These are phyloP conservation scores for Cynaeus angustus DNA, from an alignment of 2,888 invertebrate genomes.

Conservation along the genomic window DNA sequence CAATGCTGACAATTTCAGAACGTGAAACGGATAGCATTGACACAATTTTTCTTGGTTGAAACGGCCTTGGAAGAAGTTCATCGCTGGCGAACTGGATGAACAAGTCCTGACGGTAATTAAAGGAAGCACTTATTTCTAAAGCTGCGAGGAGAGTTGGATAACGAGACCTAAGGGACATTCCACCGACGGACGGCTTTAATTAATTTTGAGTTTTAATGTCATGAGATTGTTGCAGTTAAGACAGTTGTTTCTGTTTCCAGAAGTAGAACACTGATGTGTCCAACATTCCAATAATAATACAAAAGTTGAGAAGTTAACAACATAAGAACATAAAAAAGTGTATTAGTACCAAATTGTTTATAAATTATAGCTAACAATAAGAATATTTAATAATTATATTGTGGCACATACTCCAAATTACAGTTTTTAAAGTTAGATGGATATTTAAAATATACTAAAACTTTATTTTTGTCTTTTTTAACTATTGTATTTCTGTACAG, in stretches of 20 bases:
- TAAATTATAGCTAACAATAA: too few relatives aligned
- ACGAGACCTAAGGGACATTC: conserved; percentile 24
- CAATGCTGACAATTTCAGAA: conserved; percentile 25
- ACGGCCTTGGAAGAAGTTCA: conserved; percentile 39
- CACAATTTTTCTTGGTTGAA: conserved; percentile 36
- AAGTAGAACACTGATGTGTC: background rate
- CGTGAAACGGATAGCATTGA: conserved; percentile 36
- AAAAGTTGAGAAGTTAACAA: background rate
- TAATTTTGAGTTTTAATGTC: conserved; percentile 6
- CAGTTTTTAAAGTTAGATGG: too few relatives aligned
- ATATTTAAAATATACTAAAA: too few relatives aligned
- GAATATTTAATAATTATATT: too few relatives aligned
- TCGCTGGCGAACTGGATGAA: conserved; percentile 23
- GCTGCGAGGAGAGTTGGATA: conserved; percentile 13
- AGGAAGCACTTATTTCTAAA: conserved; percentile 35
- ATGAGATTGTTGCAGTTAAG: background rate
- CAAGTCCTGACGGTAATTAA: conserved; percentile 32
- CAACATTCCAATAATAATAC: background rate
- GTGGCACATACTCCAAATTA: too few relatives aligned
- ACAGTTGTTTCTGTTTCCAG: background rate
- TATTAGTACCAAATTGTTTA: too few relatives aligned
- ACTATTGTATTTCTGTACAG: too few relatives aligned
- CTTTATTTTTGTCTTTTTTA: too few relatives aligned
- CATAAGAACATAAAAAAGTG: too few relatives aligned
- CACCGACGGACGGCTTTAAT: conserved; percentile 2